Evolutionary conservation across 2,888 invertebrate species (phyloP).

Genomic region (Parnassius orleans): DNA sequence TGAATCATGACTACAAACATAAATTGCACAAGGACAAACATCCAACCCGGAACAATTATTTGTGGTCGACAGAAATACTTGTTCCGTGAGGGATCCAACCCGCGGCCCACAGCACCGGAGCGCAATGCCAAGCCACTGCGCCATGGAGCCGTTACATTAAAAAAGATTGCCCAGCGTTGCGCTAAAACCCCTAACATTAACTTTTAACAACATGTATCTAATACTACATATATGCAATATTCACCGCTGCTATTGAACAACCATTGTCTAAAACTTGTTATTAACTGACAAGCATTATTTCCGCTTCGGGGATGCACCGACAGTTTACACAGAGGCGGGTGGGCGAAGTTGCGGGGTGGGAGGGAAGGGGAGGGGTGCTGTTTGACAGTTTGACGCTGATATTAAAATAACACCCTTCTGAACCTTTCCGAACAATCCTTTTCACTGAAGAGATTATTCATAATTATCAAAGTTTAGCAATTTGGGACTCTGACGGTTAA

Average conservation of each 20-base stretch:
- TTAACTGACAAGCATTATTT: constrained; percentile 26
- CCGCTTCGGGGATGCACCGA: constrained; percentile 16
- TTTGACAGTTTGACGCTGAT: constrained; percentile 20
- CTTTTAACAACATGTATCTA: too few relatives aligned
- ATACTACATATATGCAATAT: too few relatives aligned
- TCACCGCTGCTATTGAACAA: background rate
- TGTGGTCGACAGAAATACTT: too few relatives aligned
- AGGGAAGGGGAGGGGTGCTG: constrained; percentile 12
- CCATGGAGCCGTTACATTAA: too few relatives aligned
- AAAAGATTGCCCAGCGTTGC: too few relatives aligned
- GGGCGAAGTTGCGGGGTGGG: background rate
- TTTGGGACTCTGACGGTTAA: background rate
- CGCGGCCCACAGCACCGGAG: too few relatives aligned
- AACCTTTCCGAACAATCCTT: background rate
- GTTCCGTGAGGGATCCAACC: too few relatives aligned
- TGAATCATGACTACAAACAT: too few relatives aligned
- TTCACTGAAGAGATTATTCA: background rate
- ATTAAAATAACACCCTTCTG: constrained; percentile 4
- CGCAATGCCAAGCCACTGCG: too few relatives aligned
- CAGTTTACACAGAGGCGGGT: background rate
- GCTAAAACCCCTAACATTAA: too few relatives aligned
- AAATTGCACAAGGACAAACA: too few relatives aligned
- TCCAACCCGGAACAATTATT: too few relatives aligned
- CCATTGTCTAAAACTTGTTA: constrained; percentile 5
- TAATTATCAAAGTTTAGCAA: background rate